These are phyloP conservation scores for Diadumene lineata DNA, from an alignment of 92 coral and sea anemone species.

Conservation along the genomic window DNA sequence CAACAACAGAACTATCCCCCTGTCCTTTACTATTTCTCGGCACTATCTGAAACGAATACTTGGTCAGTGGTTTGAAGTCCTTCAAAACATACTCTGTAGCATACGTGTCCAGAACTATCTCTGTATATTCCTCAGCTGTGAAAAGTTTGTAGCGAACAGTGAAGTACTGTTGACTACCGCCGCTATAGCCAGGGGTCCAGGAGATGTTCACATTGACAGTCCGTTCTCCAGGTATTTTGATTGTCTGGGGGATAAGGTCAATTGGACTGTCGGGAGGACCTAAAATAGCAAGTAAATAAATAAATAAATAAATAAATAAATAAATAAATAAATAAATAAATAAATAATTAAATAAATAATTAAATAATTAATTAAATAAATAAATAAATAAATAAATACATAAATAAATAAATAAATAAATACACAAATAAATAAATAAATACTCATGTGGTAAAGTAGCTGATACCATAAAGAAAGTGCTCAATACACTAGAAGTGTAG, in stretches of 20 bases:
- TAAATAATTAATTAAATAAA: too few relatives aligned
- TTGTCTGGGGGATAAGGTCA: constrained; percentile 35
- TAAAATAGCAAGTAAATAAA: not conserved
- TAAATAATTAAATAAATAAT: too few relatives aligned
- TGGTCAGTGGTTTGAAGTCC: constrained; percentile 63
- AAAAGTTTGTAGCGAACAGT: constrained; percentile 41
- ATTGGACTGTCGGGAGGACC: constrained; percentile 74
- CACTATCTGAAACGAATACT: constrained; percentile 59
- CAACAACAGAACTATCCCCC: constrained; percentile 21
- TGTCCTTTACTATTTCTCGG: constrained; percentile 54
- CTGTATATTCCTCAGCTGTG: constrained; percentile 18
- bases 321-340: too few relatives aligned
- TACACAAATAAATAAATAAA: too few relatives aligned
- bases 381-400: too few relatives aligned
- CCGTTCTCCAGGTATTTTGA: constrained; percentile 36
- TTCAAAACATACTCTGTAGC: constrained; percentile 37
- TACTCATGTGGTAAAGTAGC: not conserved
- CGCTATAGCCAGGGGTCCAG: constrained; percentile 81
- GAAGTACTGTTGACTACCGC: constrained; percentile 65
- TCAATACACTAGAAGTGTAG: too few relatives aligned
- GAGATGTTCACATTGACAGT: constrained; percentile 65
- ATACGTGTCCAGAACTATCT: constrained; percentile 27
- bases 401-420: too few relatives aligned
- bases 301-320: too few relatives aligned
- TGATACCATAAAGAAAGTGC: not conserved